These are phyloP conservation scores for Psammodynastes pulverulentus DNA, from an alignment of 2,113 vertebrate genomes.

Conservation along the genomic window DNA sequence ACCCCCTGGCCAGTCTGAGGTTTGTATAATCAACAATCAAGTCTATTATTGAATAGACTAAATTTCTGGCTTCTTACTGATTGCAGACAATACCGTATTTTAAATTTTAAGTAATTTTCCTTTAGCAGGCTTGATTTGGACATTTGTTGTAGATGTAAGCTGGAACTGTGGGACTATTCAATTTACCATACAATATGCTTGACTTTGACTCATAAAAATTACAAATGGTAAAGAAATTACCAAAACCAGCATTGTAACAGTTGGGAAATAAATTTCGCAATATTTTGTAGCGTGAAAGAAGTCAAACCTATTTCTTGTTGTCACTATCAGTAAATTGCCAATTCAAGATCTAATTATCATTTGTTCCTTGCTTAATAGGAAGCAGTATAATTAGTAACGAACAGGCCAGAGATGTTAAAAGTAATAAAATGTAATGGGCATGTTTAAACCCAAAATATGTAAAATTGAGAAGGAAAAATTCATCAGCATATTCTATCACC, in stretches of 20 bases:
- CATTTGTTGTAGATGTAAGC: background rate
- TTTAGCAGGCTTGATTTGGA: conserved; percentile 9
- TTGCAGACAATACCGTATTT: background rate
- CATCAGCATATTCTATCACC: background rate
- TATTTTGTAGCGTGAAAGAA: background rate
- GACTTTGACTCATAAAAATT: background rate
- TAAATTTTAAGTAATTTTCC: background rate
- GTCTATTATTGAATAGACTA: conserved; percentile 28
- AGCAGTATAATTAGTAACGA: background rate
- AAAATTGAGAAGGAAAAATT: background rate
- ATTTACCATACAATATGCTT: background rate
- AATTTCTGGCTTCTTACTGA: conserved; percentile 35
- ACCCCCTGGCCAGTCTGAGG: conserved; percentile 34
- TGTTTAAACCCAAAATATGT: background rate
- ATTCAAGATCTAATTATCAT: background rate
- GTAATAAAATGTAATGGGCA: background rate
- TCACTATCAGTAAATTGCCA: background rate
- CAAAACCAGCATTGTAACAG: background rate
- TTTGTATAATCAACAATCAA: conserved; percentile 27
- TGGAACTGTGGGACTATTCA: background rate
- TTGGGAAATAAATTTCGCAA: background rate
- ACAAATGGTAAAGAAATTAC: conserved; percentile 21
- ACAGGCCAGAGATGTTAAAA: background rate
- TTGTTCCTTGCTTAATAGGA: background rate
- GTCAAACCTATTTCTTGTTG: background rate